phyloP scores from a whole-genome alignment of 64 coral and sea anemone species.

The Dendrophyllia cribrosa region DNA sequence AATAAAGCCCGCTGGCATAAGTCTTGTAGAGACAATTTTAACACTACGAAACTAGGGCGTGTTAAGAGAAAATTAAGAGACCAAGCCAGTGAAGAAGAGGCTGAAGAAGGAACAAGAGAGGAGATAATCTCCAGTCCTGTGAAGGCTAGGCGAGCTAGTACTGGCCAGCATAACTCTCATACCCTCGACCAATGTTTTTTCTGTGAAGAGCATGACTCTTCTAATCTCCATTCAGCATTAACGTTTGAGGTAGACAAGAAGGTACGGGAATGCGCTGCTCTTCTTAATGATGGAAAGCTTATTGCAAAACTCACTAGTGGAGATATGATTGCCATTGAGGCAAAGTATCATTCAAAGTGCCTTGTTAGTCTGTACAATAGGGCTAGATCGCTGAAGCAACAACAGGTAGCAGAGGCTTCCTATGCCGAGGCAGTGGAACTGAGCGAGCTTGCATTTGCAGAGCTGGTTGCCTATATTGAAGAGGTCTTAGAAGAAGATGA shows the following conservation, averaged over 20 bases:
- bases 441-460: conserved; percentile 68
- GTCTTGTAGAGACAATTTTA: conserved; percentile 34
- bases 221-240: neutral
- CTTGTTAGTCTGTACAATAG: conserved; percentile 63
- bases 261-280: conserved; percentile 27
- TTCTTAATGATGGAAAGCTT: conserved; percentile 69
- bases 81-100: conserved; percentile 15
- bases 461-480: conserved; percentile 74
- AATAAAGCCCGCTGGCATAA: conserved; percentile 72
- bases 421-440: conserved; percentile 22
- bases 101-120: conserved; percentile 17
- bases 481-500: conserved; percentile 56
- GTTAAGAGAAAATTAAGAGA: conserved; percentile 43
- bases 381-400: conserved; percentile 22
- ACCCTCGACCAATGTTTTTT: conserved; percentile 57
- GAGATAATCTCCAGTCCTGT: conserved; percentile 15
- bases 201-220: conserved; percentile 10
- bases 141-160: conserved; percentile 25
- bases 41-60: conserved; percentile 40
- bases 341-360: conserved; percentile 53
- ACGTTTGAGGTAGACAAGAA: conserved; percentile 33
- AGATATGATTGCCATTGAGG: conserved; percentile 75
- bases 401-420: conserved; percentile 12
- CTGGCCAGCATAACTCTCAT: neutral
- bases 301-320: conserved; percentile 72